Conservation (phyloP, 2,797 vertebrate species). For the Pangasius larnaudii region DNA sequence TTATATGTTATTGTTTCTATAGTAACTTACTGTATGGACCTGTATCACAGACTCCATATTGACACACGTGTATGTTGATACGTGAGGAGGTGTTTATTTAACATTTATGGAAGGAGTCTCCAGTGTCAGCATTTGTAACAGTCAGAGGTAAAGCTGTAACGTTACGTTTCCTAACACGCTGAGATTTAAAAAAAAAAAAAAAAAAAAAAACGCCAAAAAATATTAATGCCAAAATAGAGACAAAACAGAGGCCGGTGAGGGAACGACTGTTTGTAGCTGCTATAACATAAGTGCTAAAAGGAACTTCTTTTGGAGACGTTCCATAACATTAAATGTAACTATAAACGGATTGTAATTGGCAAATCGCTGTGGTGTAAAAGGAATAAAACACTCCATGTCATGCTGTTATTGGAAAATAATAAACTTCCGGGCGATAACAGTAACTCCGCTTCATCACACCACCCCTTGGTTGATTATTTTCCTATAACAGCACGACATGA, state of each 20-base stretch:
- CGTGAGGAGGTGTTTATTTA: not conserved
- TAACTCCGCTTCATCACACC: not conserved
- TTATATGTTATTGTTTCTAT: not conserved
- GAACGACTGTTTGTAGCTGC: not conserved
- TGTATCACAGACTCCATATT: not conserved
- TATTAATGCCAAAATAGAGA: not conserved
- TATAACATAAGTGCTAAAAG: not conserved
- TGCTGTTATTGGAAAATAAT: not conserved
- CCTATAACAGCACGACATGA: not conserved
- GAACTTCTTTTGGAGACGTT: not conserved
- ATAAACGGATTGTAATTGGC: too few relatives aligned
- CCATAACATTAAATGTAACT: not conserved
- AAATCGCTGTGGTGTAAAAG: not conserved
- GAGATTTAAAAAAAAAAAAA: too few relatives aligned
- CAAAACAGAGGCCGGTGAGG: not conserved
- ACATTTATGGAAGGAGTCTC: not conserved
- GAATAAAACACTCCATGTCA: not conserved
- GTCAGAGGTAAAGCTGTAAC: not conserved
- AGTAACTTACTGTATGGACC: not conserved
- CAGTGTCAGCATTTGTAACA: not conserved
- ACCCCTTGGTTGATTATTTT: not conserved
- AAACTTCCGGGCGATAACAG: not conserved
- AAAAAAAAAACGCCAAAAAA: too few relatives aligned
- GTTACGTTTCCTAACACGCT: not conserved
- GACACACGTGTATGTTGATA: not conserved